phyloP scores from a whole-genome alignment of 2,797 vertebrate species.

The Coranthus polyacanthus region DNA sequence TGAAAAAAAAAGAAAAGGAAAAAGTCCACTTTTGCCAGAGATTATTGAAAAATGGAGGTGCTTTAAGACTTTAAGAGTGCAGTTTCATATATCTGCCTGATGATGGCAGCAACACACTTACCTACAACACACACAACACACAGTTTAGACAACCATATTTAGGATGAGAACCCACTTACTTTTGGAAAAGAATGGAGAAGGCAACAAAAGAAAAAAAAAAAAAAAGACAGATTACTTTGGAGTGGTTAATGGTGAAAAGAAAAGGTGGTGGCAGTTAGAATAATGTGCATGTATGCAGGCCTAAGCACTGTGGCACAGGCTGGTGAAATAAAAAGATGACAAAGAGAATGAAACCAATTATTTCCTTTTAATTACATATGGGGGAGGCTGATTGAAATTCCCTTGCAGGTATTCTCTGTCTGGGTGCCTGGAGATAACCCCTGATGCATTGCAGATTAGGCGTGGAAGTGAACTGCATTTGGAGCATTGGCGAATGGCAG shows the following conservation, averaged over 20 bases:
- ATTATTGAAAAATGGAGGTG: conserved; percentile 17
- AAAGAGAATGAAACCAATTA: conserved; percentile 76
- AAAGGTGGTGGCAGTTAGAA: conserved; percentile 51
- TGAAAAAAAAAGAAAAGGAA: conserved; percentile 10
- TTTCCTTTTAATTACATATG: conserved; percentile 81
- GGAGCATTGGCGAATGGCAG: conserved; percentile 46
- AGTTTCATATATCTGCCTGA: conserved; percentile 74
- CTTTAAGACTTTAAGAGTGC: conserved; percentile 41
- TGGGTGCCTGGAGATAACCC: conserved; percentile 78
- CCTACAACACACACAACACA: conserved; percentile 53
- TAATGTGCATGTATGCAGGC: conserved; percentile 40
- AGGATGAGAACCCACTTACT: conserved; percentile 78
- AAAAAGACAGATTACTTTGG: conserved; percentile 75
- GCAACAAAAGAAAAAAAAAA: conserved; percentile 76
- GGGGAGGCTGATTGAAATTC: conserved; percentile 76
- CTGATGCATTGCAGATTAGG: conserved; percentile 80
- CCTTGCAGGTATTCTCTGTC: conserved; percentile 69
- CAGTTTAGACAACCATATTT: conserved; percentile 60
- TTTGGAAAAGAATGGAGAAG: conserved; percentile 78
- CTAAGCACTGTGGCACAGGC: conserved; percentile 24
- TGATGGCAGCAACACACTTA: conserved; percentile 87
- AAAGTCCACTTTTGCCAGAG: conserved; percentile 6
- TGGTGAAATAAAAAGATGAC: conserved; percentile 60
- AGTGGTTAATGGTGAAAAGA: conserved; percentile 66
- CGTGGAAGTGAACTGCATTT: conserved; percentile 61